phyloP scores from a whole-genome alignment of 2,113 vertebrate species.

The Piprites chloris region DNA sequence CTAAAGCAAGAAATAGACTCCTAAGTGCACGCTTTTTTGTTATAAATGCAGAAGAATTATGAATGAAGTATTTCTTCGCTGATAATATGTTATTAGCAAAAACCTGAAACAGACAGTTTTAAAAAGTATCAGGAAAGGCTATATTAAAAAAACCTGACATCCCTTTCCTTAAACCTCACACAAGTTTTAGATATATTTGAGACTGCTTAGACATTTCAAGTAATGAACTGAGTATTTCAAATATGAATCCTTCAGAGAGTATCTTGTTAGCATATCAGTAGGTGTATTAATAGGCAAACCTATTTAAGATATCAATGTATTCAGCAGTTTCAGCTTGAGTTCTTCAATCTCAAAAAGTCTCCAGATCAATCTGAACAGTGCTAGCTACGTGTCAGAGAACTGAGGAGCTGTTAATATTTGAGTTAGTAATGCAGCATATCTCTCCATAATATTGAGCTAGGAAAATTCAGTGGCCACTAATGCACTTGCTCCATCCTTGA shows the following conservation, averaged over 20 bases:
- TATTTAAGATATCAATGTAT: background rate
- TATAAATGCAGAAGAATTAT: background rate
- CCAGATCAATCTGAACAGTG: background rate
- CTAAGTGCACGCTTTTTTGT: background rate
- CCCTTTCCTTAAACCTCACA: background rate
- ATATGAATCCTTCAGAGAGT: background rate
- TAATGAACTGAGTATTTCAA: background rate
- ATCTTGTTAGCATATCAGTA: background rate
- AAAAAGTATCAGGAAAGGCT: background rate
- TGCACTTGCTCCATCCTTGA: background rate
- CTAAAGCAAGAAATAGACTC: background rate
- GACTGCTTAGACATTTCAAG: background rate
- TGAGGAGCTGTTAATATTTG: background rate
- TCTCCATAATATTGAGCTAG: background rate
- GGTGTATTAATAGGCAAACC: background rate
- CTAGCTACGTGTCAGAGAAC: background rate
- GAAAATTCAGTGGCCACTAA: background rate
- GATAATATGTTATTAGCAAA: background rate
- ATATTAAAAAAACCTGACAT: background rate
- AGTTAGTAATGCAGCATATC: background rate
- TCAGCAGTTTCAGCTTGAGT: background rate
- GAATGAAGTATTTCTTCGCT: background rate
- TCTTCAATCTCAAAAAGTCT: background rate
- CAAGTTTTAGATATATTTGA: background rate
- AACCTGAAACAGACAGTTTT: background rate